These are phyloP conservation scores for Bemisia tabaci DNA, from an alignment of 1,140 invertebrate genomes.

Conservation along the genomic window DNA sequence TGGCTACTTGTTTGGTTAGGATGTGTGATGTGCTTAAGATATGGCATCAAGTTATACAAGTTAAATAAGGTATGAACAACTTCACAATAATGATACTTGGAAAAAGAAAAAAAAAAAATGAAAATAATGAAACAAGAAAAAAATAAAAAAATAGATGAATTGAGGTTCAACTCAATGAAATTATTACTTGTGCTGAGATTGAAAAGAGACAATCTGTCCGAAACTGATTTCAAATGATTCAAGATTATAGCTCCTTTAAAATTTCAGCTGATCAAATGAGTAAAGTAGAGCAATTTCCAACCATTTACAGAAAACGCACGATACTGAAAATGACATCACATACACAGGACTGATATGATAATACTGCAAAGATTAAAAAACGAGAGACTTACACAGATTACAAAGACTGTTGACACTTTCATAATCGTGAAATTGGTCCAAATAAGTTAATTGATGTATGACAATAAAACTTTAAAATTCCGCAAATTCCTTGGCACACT, in stretches of 20 bases:
- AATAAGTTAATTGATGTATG: slow-evolving; percentile 10
- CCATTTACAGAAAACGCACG: neutral
- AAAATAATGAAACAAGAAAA: neutral
- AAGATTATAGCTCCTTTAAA: neutral
- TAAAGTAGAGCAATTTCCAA: neutral
- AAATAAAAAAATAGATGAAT: neutral
- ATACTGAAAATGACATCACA: neutral
- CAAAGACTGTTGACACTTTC: neutral
- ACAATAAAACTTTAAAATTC: slow-evolving; percentile 62
- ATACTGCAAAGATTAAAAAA: neutral
- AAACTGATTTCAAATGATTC: neutral
- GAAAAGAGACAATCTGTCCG: neutral
- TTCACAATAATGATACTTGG: neutral
- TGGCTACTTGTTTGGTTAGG: neutral
- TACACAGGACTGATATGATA: neutral
- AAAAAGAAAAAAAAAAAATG: neutral
- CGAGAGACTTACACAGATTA: neutral
- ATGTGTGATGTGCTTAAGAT: neutral
- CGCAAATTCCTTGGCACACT: slow-evolving; percentile 96
- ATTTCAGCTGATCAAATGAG: neutral
- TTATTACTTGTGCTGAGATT: too few relatives aligned
- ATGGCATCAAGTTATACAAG: neutral
- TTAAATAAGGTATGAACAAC: too few relatives aligned
- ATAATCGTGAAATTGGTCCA: neutral
- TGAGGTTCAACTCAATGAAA: too few relatives aligned